These are phyloP conservation scores for Cyprinodon diabolis DNA, from an alignment of 2,797 vertebrate genomes.

Conservation along the genomic window DNA sequence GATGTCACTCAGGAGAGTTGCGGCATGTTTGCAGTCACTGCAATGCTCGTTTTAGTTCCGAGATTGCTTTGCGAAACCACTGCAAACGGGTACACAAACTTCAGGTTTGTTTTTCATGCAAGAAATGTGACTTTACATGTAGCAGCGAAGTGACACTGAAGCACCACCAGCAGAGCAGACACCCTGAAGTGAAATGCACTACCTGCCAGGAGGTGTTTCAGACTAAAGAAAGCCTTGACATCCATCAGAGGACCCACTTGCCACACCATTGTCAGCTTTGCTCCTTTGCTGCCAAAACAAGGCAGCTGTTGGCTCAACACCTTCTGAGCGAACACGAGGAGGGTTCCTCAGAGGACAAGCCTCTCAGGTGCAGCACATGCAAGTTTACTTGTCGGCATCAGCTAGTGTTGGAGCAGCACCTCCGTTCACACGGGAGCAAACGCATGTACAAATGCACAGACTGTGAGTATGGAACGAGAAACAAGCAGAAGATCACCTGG, in stretches of 20 bases:
- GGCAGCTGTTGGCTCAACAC: slow-evolving; percentile 86
- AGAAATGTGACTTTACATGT: slow-evolving; percentile 80
- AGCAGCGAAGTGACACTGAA: slow-evolving; percentile 80
- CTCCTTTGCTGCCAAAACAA: slow-evolving; percentile 86
- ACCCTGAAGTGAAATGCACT: slow-evolving; percentile 79
- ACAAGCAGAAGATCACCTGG: slow-evolving; percentile 98
- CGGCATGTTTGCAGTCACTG: slow-evolving; percentile 85
- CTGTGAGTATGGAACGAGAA: slow-evolving; percentile 90
- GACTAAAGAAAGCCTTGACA: slow-evolving; percentile 77
- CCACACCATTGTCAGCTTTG: slow-evolving; percentile 88
- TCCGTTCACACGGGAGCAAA: slow-evolving; percentile 90
- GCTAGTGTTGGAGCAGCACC: slow-evolving; percentile 92
- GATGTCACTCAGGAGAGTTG: slow-evolving; percentile 89
- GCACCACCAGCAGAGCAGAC: slow-evolving; percentile 84
- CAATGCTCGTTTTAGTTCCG: slow-evolving; percentile 88
- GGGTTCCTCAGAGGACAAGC: slow-evolving; percentile 67
- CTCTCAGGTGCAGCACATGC: slow-evolving; percentile 87
- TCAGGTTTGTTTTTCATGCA: slow-evolving; percentile 68
- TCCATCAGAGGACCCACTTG: slow-evolving; percentile 83
- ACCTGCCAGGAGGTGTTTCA: slow-evolving; percentile 81
- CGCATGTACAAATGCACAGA: slow-evolving; percentile 92
- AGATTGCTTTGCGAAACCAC: slow-evolving; percentile 90
- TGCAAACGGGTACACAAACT: slow-evolving; percentile 84
- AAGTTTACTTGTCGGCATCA: slow-evolving; percentile 88
- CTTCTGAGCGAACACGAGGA: slow-evolving; percentile 87